Evolutionary conservation across 2,888 invertebrate species (phyloP).

Genomic region (Alloplasta piceator): DNA sequence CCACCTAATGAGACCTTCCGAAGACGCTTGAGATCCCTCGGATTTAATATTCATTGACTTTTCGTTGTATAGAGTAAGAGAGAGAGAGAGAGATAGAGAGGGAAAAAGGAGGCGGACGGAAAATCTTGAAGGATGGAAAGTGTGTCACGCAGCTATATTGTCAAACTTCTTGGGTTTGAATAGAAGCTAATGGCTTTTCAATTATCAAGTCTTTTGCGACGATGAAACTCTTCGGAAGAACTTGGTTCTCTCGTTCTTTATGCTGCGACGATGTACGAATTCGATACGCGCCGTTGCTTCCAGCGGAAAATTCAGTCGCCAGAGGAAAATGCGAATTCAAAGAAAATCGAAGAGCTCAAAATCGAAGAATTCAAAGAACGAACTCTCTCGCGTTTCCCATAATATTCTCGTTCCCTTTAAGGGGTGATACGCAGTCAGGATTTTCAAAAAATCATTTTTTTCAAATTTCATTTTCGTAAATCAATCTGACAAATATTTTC

Average conservation of each 20-base stretch:
- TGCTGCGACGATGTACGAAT: conserved; percentile 27
- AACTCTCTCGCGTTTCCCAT: too few relatives aligned
- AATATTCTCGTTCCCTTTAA: too few relatives aligned
- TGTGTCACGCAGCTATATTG: conserved; percentile 23
- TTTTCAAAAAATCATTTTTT: too few relatives aligned
- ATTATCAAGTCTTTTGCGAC: conserved; percentile 64
- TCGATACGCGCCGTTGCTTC: conserved; percentile 10
- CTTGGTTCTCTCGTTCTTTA: conserved; percentile 45
- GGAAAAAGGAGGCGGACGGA: conserved; percentile 21
- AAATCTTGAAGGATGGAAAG: conserved; percentile 24
- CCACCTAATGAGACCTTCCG: conserved; percentile 32
- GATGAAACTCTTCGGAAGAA: conserved; percentile 61
- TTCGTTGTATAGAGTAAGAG: conserved; percentile 34
- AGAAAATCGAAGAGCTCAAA: conserved; percentile 38
- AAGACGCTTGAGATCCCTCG: conserved; percentile 26
- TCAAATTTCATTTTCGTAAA: too few relatives aligned
- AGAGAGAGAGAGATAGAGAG: conserved; percentile 22
- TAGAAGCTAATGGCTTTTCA: conserved; percentile 68
- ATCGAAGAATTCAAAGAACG: too few relatives aligned
- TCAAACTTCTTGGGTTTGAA: conserved; percentile 59
- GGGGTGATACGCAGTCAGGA: too few relatives aligned
- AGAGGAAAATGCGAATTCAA: conserved; percentile 33
- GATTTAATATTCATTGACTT: conserved; percentile 57
- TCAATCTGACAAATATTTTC: too few relatives aligned
- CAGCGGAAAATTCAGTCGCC: conserved; percentile 12